Evolutionary conservation across 2,888 invertebrate species (phyloP).

Genomic region (Sylvicola cinctus): DNA sequence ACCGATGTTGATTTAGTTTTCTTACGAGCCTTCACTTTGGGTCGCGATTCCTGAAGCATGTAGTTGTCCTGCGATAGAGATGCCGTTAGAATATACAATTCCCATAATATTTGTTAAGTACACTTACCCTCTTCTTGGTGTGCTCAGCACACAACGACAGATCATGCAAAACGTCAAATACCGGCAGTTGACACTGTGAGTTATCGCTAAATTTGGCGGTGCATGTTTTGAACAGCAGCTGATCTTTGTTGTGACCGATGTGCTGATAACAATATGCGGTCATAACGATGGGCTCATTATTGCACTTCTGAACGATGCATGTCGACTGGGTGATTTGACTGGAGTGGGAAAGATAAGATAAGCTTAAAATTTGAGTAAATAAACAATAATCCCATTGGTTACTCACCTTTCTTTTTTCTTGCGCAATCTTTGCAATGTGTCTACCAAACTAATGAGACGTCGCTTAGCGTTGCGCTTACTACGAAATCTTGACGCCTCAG

Average conservation of each 20-base stretch:
- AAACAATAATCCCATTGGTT: conserved; percentile 1
- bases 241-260: conserved; percentile 67
- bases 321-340: conserved; percentile 13
- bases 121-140: conserved; percentile 49
- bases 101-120: conserved; percentile 3
- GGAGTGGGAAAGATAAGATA: background rate
- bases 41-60: conserved; percentile 54
- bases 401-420: conserved; percentile 15
- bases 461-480: conserved; percentile 16
- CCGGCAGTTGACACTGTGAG: conserved; percentile 57
- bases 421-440: conserved; percentile 17
- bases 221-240: conserved; percentile 60
- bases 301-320: conserved; percentile 17
- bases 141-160: conserved; percentile 74
- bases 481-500: conserved; percentile 17
- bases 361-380: too few species aligned
- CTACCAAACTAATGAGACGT: conserved; percentile 19
- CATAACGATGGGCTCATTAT: conserved; percentile 18
- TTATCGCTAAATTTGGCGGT: conserved; percentile 60
- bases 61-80: conserved; percentile 48
- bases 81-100: background rate
- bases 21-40: conserved; percentile 44
- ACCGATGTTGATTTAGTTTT: conserved; percentile 34
- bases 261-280: conserved; percentile 67
- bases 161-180: conserved; percentile 57